These are phyloP conservation scores for Zaprionus bogoriensis DNA, from an alignment of 2,888 invertebrate species.

Conservation along the genomic window DNA sequence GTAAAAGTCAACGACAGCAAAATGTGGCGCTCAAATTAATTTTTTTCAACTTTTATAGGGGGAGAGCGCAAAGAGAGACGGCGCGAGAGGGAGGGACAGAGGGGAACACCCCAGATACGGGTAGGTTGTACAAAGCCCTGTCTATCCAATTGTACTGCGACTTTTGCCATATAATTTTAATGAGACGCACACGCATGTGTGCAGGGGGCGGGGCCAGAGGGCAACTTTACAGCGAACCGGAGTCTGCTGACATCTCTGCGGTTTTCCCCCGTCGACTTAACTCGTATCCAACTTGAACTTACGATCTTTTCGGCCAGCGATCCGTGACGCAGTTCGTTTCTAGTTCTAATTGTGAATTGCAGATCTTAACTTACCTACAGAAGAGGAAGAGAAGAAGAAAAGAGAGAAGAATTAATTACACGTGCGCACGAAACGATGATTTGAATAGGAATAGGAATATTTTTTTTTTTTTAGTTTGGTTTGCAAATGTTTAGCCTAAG, in stretches of 20 bases:
- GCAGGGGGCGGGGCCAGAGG: neutral
- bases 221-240: neutral
- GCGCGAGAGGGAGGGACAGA: neutral
- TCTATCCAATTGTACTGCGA: conserved; percentile 4
- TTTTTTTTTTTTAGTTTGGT: neutral
- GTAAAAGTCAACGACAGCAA: conserved; percentile 76
- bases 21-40: conserved; percentile 67
- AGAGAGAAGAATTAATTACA: neutral
- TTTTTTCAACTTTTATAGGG: conserved; percentile 56
- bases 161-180: conserved; percentile 50
- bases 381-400: conserved; percentile 7
- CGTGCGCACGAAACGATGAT: neutral
- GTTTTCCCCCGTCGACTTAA: conserved; percentile 14
- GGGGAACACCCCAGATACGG: conserved; percentile 14
- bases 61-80: neutral
- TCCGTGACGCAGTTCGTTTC: conserved; percentile 12
- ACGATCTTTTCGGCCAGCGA: conserved; percentile 25
- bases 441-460: neutral
- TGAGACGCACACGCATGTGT: conserved; percentile 52
- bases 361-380: conserved; percentile 44
- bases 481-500: no score
- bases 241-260: conserved; percentile 22
- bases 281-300: conserved; percentile 60
- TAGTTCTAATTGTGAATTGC: conserved; percentile 13
- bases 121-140: conserved; percentile 1